Evolutionary conservation across 2,797 vertebrate genomes (phyloP).

Genomic region (Hyperoplus immaculatus): DNA sequence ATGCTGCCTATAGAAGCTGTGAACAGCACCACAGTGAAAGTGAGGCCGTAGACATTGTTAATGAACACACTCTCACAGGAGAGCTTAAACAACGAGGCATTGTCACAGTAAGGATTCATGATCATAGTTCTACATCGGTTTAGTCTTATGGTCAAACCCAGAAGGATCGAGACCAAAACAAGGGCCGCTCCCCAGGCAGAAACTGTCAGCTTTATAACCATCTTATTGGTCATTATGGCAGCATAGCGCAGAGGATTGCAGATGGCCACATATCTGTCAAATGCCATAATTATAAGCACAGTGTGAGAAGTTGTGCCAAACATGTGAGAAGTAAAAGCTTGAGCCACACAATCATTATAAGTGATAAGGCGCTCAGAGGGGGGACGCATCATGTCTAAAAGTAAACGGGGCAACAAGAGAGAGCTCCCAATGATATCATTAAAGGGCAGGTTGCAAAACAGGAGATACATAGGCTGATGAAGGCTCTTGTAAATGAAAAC

Average conservation of each 20-base stretch:
- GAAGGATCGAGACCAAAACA: conserved; percentile 49
- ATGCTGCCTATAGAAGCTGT: conserved; percentile 62
- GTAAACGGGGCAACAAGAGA: conserved; percentile 73
- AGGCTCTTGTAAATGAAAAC: conserved; percentile 71
- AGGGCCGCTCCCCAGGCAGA: conserved; percentile 65
- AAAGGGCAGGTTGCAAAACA: conserved; percentile 82
- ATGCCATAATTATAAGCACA: conserved; percentile 87
- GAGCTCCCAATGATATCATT: conserved; percentile 81
- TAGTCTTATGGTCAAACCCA: conserved; percentile 54
- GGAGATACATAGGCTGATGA: conserved; percentile 87
- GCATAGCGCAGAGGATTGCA: conserved; percentile 84
- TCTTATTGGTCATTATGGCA: conserved; percentile 75
- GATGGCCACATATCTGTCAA: conserved; percentile 87
- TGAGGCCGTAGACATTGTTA: conserved; percentile 83
- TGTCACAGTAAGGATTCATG: conserved; percentile 83
- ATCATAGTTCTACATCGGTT: conserved; percentile 76
- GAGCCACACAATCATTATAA: conserved; percentile 82
- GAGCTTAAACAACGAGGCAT: conserved; percentile 83
- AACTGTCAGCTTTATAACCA: conserved; percentile 72
- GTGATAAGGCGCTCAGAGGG: conserved; percentile 82
- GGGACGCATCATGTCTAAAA: conserved; percentile 76
- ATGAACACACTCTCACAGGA: conserved; percentile 79
- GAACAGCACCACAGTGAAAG: conserved; percentile 65
- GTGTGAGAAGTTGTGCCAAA: conserved; percentile 82
- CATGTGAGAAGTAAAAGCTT: conserved; percentile 86